These are phyloP conservation scores for Anguilla megastoma DNA, from an alignment of 2,797 vertebrate genomes.

Conservation along the genomic window DNA sequence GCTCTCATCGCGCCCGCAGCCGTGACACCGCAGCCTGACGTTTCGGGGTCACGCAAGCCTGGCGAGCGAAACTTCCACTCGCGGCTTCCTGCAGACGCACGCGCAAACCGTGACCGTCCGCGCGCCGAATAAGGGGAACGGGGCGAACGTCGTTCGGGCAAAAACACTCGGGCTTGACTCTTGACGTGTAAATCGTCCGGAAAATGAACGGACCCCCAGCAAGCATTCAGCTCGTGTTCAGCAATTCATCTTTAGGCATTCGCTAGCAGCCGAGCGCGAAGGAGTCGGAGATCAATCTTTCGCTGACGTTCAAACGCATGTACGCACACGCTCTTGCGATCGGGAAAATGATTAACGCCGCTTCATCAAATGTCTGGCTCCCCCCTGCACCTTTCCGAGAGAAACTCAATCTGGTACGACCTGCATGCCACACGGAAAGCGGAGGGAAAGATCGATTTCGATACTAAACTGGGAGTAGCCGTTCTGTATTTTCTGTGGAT, in stretches of 20 bases:
- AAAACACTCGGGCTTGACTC: neutral
- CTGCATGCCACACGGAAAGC: neutral
- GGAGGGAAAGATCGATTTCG: neutral
- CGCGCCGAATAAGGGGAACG: neutral
- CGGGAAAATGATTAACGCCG: neutral
- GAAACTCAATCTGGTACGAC: neutral
- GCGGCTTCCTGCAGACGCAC: too few species aligned
- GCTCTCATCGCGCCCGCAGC: neutral
- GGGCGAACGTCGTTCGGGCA: neutral
- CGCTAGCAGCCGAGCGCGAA: neutral
- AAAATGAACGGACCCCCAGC: neutral
- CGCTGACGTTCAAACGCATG: neutral
- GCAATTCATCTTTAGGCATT: neutral
- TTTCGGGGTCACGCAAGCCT: neutral
- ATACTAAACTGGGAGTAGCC: neutral
- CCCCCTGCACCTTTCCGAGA: neutral
- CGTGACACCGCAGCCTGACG: neutral
- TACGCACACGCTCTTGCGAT: neutral
- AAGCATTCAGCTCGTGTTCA: neutral
- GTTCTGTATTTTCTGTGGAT: neutral
- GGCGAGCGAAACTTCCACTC: neutral
- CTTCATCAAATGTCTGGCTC: neutral
- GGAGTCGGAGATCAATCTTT: neutral
- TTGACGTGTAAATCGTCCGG: neutral
- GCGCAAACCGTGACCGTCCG: neutral